Evolutionary conservation across 2,888 invertebrate genomes (phyloP), one percentile per base, ranked within the genome.

Genomic region (Graphium colonna): DNA sequence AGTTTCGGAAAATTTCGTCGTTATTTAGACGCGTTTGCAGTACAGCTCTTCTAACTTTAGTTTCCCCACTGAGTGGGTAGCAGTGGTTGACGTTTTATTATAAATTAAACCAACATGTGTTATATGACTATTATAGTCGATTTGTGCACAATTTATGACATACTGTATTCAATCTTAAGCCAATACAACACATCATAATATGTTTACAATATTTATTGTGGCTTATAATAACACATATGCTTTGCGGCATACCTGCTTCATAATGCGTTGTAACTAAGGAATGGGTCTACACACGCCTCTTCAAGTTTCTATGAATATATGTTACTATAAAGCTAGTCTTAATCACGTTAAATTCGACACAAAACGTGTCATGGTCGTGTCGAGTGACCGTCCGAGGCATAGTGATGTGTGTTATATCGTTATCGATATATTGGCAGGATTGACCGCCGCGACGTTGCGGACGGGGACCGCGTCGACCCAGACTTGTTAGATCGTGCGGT

Each of bases 401-500:
- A 76, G 75, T 72, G 72, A 68, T 82, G 79, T 78, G 67, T 61
- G 60, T 73, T 77, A 80, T 74, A 83, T 79, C 76, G 81, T 75
- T 81, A 75, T 78, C 83, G 82, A 79, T 81, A 81, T 78, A 83
- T 88, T 82, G 86, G 78, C 88, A 89, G 88, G 88, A 86, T 89
- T 76, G 87, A 84, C 79, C 88, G 89, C 73, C 88, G 89, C 65
- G 88, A 87, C 75, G 84, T 77, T 58, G 71, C 75, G 70, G 78
- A 74, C 54, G 86, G 77, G 65, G 84, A 80, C 60, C 78, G 79
- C 58, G 80, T 86, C 78, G 85, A 89, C 73, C 87, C 88, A 67
- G 82, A 83, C 78, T 77, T 81, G 77, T 85, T 90, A 87, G 88
- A 90, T 71, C 89, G 90, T 65, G 91, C 91, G 60, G 81, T 91